A percentile compares a stretch with the other conserved stretches of the same genome.
phyloP scores from a whole-genome alignment of 2,113 vertebrate species.

The Erpornis zantholeuca region DNA sequence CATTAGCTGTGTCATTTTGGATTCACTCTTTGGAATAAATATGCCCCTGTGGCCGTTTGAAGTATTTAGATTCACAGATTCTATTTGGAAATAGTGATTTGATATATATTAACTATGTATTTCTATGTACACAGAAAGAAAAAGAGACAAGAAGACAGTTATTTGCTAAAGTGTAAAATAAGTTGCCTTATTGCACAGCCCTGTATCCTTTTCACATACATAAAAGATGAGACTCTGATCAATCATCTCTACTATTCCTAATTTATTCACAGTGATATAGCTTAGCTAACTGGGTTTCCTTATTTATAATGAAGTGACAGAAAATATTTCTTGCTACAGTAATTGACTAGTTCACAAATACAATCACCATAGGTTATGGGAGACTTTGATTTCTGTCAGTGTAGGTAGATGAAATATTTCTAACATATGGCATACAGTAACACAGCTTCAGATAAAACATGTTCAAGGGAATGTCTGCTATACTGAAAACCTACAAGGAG shows the following conservation, averaged over 20 bases:
- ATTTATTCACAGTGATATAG: neutral
- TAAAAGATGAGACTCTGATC: neutral
- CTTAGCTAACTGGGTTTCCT: neutral
- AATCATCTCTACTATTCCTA: neutral
- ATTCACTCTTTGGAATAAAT: slow-evolving; percentile 26
- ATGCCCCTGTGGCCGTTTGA: neutral
- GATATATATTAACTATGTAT: neutral
- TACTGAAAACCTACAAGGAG: neutral
- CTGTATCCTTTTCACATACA: neutral
- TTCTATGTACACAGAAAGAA: neutral
- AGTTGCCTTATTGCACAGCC: neutral
- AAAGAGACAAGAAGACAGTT: neutral
- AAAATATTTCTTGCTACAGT: neutral
- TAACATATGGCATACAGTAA: neutral
- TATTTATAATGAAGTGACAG: neutral
- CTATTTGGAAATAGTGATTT: neutral
- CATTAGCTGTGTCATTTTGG: slow-evolving; percentile 35
- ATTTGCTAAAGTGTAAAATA: neutral
- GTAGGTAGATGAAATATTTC: neutral
- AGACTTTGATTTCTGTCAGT: neutral
- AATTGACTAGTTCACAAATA: neutral
- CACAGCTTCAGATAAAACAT: neutral
- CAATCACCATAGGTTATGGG: neutral
- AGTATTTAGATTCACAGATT: neutral
- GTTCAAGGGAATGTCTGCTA: neutral